phyloP scores from a whole-genome alignment of 2,888 invertebrate species.

The Rhagophthalmus giganteus region DNA sequence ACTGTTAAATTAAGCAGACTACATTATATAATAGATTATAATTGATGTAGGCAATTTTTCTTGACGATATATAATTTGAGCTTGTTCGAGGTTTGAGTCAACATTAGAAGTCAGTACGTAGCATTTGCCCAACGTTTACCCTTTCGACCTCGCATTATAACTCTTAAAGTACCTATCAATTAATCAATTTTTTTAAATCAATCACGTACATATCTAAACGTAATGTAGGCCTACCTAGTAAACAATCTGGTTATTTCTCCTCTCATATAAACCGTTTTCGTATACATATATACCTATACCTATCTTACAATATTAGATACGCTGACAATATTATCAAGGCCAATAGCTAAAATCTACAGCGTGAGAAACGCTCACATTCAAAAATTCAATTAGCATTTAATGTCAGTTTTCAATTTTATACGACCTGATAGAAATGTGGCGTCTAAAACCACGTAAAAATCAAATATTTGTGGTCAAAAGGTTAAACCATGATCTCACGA shows the following conservation, averaged over 20 bases:
- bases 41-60: conserved; percentile 9
- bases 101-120: conserved; percentile 3
- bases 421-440: background rate
- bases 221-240: conserved; percentile 7
- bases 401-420: background rate
- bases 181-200: conserved; percentile 8
- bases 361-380: background rate
- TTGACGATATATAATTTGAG: conserved; percentile 6
- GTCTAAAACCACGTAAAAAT: conserved; percentile 4
- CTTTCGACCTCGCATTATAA: conserved; percentile 8
- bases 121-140: conserved; percentile 1
- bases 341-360: no score
- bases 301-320: no score
- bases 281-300: no score
- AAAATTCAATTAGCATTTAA: conserved; percentile 1
- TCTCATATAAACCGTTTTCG: no score
- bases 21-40: conserved; percentile 4
- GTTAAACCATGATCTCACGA: conserved; percentile 9
- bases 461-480: conserved; percentile 11
- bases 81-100: background rate
- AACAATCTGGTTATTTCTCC: conserved; percentile 3
- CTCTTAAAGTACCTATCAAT: conserved; percentile 5
- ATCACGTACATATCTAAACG: no score
- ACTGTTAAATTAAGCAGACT: conserved; percentile 7
- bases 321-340: no score